Base-by-base conservation (phyloP, 2,113 vertebrate species). In the Cynocephalus volans region DNA sequence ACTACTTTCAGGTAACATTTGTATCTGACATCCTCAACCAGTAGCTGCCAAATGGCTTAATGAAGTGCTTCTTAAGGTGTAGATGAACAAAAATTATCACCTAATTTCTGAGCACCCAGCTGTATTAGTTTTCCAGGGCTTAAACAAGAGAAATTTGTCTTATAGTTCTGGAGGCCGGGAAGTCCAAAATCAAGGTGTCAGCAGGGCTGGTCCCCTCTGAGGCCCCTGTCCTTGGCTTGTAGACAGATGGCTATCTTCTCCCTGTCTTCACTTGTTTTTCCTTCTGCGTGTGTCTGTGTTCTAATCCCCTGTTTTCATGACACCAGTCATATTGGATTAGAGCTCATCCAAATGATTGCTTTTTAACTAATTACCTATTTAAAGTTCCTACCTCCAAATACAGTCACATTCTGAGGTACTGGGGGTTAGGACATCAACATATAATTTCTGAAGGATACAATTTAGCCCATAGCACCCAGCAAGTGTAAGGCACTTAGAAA, bases 381-480 rank as follows among this genome's bases (percentile, higher is more conserved):
- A 54, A 41, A 76, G 36, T 26, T 0, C 6, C 12, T 13, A 0
- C 33, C 67, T 80, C 41, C 8, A 83, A 64, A 72, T 23, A 69
- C 14, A 54, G 19, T 60, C 60, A 33, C 24, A 13, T 36, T 64
- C 31, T 19, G 75, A 69, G 60, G 0, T 23, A 10, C 26, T 72
- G 4, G 13, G 3, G 23, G 3, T 56, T 41, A n/a, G n/a, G n/a
- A 24, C 2, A 65, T 54, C 6, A 28, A 1, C 3, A 15, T 8
- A 7, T 0, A 45, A 50, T 69, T 76, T 84, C 26, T 50, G 33
- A 26, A 54, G 21, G 18, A 18, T 21, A 52, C 1, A 41, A 1
- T 79, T n/a, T n/a, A 50, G 48, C 28, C 17, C 2, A 1, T 2
- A 62, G 52, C 24, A 62, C 36, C 85, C 90, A 17, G 17, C 50